Percentiles rank a stretch among this genome's conserved stretches.
Conservation (phyloP, 2,888 invertebrate genomes). For the Tribolium freemani region DNA sequence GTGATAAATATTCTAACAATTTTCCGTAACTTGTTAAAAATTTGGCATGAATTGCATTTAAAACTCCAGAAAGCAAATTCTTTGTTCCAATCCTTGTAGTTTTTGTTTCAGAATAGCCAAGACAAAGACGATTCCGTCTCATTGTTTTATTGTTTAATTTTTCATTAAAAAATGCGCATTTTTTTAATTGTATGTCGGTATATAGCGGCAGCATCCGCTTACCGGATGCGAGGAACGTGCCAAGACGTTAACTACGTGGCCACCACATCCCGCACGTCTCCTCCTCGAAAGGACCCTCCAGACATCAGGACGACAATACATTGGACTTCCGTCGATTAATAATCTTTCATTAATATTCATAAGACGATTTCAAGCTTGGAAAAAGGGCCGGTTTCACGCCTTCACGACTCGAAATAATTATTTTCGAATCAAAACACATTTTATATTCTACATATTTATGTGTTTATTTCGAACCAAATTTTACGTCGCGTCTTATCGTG, state of each 20-base stretch:
- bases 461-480: background rate
- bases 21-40: too few relatives aligned
- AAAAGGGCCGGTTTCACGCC: background rate
- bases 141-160: slow-evolving; percentile 27
- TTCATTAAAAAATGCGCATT: slow-evolving; percentile 35
- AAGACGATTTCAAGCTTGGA: background rate
- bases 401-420: too few relatives aligned
- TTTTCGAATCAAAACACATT: too few relatives aligned
- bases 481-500: slow-evolving; percentile 2
- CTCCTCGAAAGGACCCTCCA: slow-evolving; percentile 25
- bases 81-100: too few relatives aligned
- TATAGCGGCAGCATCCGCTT: slow-evolving; percentile 31
- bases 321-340: slow-evolving; percentile 40
- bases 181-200: slow-evolving; percentile 14
- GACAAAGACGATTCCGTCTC: slow-evolving; percentile 1
- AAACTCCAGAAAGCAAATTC: too few relatives aligned
- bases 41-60: too few relatives aligned
- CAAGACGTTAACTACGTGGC: slow-evolving; percentile 39
- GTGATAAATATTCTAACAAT: too few relatives aligned
- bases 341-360: slow-evolving; percentile 40
- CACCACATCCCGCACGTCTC: slow-evolving; percentile 27
- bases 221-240: slow-evolving; percentile 41
- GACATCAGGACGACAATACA: slow-evolving; percentile 40
- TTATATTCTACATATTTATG: too few relatives aligned
- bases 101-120: background rate